Conservation (phyloP, 2,888 invertebrate genomes). For the Dioctria linearis region DNA sequence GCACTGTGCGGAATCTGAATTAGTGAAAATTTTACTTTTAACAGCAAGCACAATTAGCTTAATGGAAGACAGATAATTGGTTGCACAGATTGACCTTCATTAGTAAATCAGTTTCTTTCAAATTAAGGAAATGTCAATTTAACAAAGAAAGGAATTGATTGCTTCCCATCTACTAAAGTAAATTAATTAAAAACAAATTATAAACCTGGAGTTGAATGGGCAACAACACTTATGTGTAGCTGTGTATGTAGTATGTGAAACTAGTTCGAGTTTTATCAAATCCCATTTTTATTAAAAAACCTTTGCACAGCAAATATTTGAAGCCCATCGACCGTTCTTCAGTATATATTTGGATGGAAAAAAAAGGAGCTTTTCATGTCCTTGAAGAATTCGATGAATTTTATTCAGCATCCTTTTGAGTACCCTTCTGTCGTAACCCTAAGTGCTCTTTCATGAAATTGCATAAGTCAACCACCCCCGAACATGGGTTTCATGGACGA, state of each 20-base stretch:
- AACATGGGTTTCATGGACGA: no score
- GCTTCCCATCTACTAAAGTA: neutral
- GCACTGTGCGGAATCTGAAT: neutral
- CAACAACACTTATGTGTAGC: neutral
- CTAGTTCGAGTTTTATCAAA: neutral
- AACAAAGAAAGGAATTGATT: neutral
- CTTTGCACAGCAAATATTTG: constrained; percentile 37
- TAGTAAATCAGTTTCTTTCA: neutral
- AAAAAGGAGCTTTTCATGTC: constrained; percentile 33
- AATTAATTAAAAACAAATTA: no score
- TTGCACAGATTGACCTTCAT: neutral
- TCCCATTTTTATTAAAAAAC: no score
- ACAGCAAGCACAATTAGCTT: neutral
- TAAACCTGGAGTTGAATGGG: neutral
- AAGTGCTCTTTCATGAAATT: constrained; percentile 49
- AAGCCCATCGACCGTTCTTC: constrained; percentile 30
- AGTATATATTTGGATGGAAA: constrained; percentile 9
- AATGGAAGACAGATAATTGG: neutral
- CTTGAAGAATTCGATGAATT: constrained; percentile 32
- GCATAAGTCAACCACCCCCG: constrained; percentile 21
- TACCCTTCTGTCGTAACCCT: constrained; percentile 17
- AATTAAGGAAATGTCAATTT: neutral
- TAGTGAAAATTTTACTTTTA: neutral
- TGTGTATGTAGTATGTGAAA: neutral
- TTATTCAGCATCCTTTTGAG: constrained; percentile 36